Conservation (phyloP, 2,888 invertebrate species). For the Shargacucullia verbasci region DNA sequence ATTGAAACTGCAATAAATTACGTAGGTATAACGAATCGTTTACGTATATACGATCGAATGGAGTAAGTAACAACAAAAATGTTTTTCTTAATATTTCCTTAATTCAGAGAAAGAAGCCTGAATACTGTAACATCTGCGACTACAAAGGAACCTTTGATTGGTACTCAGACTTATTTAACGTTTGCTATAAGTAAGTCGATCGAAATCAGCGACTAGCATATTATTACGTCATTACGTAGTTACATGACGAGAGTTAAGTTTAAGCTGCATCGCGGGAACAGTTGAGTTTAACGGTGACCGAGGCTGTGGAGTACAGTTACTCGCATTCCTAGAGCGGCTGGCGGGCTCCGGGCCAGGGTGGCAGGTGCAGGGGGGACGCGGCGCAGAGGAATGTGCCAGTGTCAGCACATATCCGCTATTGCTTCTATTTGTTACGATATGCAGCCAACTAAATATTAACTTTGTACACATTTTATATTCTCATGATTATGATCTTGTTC, state of each 20-base stretch:
- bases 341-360: conserved; percentile 64
- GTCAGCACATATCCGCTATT: conserved; percentile 63
- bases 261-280: conserved; percentile 70
- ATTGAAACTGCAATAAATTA: conserved; percentile 2
- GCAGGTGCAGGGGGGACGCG: conserved; percentile 71
- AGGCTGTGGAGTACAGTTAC: conserved; percentile 83
- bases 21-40: no score
- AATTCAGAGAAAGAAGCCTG: conserved; percentile 19
- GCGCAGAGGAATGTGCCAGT: conserved; percentile 63
- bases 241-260: conserved; percentile 68
- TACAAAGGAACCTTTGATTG: conserved; percentile 49
- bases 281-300: conserved; percentile 81
- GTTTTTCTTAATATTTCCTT: conserved; percentile 31
- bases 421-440: conserved; percentile 53
- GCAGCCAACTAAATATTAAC: conserved; percentile 31
- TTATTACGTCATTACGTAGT: conserved; percentile 70
- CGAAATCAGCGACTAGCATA: conserved; percentile 62
- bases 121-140: conserved; percentile 22
- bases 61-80: conserved; percentile 9
- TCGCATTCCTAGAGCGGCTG: conserved; percentile 82
- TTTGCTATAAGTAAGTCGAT: conserved; percentile 42
- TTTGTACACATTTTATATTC: conserved; percentile 29
- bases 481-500: conserved; percentile 22
- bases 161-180: conserved; percentile 38
- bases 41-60: no score